phyloP scores from a whole-genome alignment of 2,113 vertebrate genomes.

The Paradisaea rubra region DNA sequence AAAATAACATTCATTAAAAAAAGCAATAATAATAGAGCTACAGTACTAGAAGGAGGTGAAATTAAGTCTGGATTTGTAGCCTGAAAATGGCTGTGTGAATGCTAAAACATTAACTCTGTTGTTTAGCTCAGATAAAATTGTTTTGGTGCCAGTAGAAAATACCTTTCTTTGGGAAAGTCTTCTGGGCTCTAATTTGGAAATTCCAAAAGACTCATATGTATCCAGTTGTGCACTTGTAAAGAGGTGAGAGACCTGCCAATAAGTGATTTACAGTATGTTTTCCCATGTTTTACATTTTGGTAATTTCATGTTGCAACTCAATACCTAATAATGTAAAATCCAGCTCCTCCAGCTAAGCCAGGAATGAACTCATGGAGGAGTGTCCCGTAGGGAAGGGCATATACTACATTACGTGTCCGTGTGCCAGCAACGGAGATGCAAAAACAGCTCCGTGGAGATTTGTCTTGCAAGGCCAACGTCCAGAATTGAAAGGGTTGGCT shows the following conservation, averaged over 20 bases:
- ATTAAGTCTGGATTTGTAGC: constrained; percentile 39
- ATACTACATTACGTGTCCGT: background rate
- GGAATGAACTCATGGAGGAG: constrained; percentile 45
- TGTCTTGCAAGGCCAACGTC: background rate
- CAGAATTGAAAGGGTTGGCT: background rate
- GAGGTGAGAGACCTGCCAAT: constrained; percentile 64
- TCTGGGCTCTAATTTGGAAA: constrained; percentile 64
- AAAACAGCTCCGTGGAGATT: background rate
- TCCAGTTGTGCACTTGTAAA: constrained; percentile 49
- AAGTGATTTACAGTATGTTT: constrained; percentile 72
- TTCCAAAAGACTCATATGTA: constrained; percentile 49
- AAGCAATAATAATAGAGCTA: constrained; percentile 25
- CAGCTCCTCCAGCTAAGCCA: constrained; percentile 11
- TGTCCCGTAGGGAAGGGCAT: constrained; percentile 32
- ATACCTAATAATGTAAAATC: constrained; percentile 67
- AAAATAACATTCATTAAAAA: constrained; percentile 12
- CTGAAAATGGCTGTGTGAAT: background rate
- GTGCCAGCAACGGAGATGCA: constrained; percentile 3
- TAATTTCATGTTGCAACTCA: constrained; percentile 64
- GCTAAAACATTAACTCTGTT: constrained; percentile 54
- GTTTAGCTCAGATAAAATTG: constrained; percentile 60
- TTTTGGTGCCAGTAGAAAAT: constrained; percentile 56
- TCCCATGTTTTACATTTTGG: constrained; percentile 68
- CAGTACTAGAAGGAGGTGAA: constrained; percentile 30
- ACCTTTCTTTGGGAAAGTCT: constrained; percentile 52